Base-by-base conservation (phyloP, 2,888 invertebrate species). In the Cephus spinipes region DNA sequence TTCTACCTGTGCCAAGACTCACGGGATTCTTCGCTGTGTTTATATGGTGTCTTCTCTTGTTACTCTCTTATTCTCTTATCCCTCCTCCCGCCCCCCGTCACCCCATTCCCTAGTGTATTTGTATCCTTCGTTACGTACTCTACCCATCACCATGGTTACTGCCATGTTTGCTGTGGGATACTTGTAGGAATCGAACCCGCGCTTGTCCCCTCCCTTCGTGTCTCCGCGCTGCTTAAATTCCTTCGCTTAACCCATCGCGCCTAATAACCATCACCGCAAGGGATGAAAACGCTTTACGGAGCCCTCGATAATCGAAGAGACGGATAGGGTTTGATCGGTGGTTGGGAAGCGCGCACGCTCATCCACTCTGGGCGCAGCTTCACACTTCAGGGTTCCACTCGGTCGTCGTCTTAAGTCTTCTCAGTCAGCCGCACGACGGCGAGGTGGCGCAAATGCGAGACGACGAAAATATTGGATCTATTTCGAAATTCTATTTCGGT, bases 391-490 rank as follows among this genome's bases (percentile, higher is more conserved):
- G 69, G 32, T 69, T 69, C 30, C 69, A 69, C 69, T 69, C 69
- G 30, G 30, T 30, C 69, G 69, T 32, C 30, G 12, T 30, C 30
- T 69, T 12, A 15, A 32, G 69, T 69, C 69, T 69, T 69, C 69
- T 69, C 69, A 32, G 32, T 30, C 69, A 32, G 69, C 69, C 31
- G 32, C 82, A 81, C 81, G 80, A 81, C 84, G 76, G 81, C 82
- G 86, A 88, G 89, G 88, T 90, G 89, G 90, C 89, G 90, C 89
- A 90, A 90, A 90, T 86, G 90, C 89, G 89, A 88, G 90, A 88
- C 90, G 91, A 91, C 91, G 91, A 91, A 91, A 91, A 91, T 91
- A 91, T 91, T 91, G 89, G 91, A 87, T 91, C 91, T 91, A 91
- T 91, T 91, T 91, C 90, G 89, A 91, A 91, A 91, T 91, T 91